Percentiles rank a stretch among this genome's conserved stretches.
Conservation (phyloP, 2,888 invertebrate genomes). For the Venusia cambrica region DNA sequence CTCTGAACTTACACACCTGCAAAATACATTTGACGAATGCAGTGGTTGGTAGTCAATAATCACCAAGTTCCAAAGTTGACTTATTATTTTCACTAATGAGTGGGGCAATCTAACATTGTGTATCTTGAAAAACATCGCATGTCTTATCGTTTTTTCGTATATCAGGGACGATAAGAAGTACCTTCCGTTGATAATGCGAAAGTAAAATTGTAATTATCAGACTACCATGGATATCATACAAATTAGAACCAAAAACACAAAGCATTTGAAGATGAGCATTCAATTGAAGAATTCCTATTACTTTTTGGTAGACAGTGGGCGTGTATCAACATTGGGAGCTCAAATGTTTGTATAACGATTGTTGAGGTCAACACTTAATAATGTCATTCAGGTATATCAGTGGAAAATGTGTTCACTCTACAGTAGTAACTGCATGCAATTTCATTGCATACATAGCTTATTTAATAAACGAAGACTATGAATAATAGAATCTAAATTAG, state of each 20-base stretch:
- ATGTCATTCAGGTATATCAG: conserved; percentile 34
- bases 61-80: conserved; percentile 24
- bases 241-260: conserved; percentile 5
- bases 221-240: conserved; percentile 14
- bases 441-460: conserved; percentile 4
- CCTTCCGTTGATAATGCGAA: conserved; percentile 39
- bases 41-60: conserved; percentile 12
- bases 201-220: conserved; percentile 34
- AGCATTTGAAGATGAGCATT: conserved; percentile 16
- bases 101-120: conserved; percentile 32
- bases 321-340: conserved; percentile 52
- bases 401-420: conserved; percentile 31
- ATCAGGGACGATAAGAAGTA: conserved; percentile 50
- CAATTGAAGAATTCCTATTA: conserved; percentile 31
- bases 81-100: conserved; percentile 28
- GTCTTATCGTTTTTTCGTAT: conserved; percentile 51
- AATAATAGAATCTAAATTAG: conserved; percentile 9
- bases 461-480: conserved; percentile 9
- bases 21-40: conserved; percentile 20
- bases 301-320: conserved; percentile 43
- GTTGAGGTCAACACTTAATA: conserved; percentile 47
- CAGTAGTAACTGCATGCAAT: no score
- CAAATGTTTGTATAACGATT: conserved; percentile 43
- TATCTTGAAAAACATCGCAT: conserved; percentile 40
- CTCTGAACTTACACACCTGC: conserved; percentile 43